Base-by-base conservation (phyloP, 2,888 invertebrate genomes). In the Nymphalis c-album region DNA sequence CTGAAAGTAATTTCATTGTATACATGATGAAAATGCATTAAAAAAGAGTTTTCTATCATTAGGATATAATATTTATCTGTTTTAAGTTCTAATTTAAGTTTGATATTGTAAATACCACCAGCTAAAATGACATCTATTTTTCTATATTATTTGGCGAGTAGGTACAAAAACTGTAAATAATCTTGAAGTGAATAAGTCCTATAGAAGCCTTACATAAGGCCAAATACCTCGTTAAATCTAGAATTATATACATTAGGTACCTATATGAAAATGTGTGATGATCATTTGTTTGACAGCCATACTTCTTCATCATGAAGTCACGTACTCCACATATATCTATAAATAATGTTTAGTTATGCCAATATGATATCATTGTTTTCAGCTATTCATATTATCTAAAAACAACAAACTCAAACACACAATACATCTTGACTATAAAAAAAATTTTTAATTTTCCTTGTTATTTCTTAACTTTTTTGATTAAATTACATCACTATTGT, bases 291-390 rank as follows among this genome's bases (percentile, higher is more conserved):
- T 71, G 71, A 71, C 73, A 78, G 74, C 75, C 77, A 76, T 77
- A 68, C 64, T 70, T 69, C 55, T 75, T 75, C 74, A 80, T 73
- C 72, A 68, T 50, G 68, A 68, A 81, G 86, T 88, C 88, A 87
- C 88, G 87, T 88, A 79, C 61, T 67, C 67, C 64, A 59, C 57
- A 55, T 48, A 66, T 72, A 70, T 31, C 61, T 71, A 68, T 58
- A 68, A 63, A 64, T n/a, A 61, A 22, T 40, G 47, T 31, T 60
- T 31, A 20, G 46, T 57, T 63, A 61, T 60, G 45, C 59, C 46
- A 59, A 65, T 62, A 62, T 70, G 71, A 68, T 71, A 71, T 71
- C 73, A 68, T 71, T 69, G 68, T 65, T 64, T 18, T 40, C 66
- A 35, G 55, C 45, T 59, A 31, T 13, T 16, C 13, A 16, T 4